Percentiles rank a stretch among this genome's conserved stretches.
These are phyloP conservation scores for Sesamia inferens DNA, from an alignment of 2,888 invertebrate genomes.

Conservation along the genomic window DNA sequence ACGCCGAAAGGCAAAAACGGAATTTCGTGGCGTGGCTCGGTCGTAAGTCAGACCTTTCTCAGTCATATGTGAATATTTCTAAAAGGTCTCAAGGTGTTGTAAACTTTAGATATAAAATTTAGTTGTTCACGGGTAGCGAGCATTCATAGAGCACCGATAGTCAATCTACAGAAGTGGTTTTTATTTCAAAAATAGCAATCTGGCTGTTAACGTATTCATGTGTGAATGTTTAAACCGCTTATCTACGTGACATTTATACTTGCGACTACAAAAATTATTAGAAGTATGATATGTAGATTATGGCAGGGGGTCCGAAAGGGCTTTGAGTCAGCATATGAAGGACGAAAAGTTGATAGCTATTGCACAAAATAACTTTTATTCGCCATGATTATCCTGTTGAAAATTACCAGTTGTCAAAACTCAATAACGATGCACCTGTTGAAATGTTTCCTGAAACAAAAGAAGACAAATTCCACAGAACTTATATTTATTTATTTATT, in stretches of 20 bases:
- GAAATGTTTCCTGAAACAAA: conserved; percentile 71
- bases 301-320: no score
- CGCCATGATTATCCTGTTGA: not conserved
- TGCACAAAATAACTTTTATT: not conserved
- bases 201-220: conserved; percentile 11
- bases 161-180: conserved; percentile 43
- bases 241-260: conserved; percentile 9
- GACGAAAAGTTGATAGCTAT: not conserved
- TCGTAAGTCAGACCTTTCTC: conserved; percentile 45
- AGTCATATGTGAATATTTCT: conserved; percentile 47
- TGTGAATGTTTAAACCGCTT: conserved; percentile 14
- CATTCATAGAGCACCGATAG: conserved; percentile 16
- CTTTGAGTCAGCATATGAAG: no score
- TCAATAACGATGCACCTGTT: conserved; percentile 61
- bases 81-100: conserved; percentile 45
- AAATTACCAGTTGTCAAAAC: no score
- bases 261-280: conserved; percentile 1
- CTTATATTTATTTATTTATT: no score
- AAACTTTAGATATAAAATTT: conserved; percentile 42
- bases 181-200: conserved; percentile 27
- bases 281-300: not conserved
- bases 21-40: conserved; percentile 50
- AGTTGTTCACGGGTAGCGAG: conserved; percentile 15
- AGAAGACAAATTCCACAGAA: conserved; percentile 60
- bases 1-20: conserved; percentile 57